Evolutionary conservation across 2,888 invertebrate genomes (phyloP), one percentile per base, ranked within the genome.

Genomic region (Catocala nupta): DNA sequence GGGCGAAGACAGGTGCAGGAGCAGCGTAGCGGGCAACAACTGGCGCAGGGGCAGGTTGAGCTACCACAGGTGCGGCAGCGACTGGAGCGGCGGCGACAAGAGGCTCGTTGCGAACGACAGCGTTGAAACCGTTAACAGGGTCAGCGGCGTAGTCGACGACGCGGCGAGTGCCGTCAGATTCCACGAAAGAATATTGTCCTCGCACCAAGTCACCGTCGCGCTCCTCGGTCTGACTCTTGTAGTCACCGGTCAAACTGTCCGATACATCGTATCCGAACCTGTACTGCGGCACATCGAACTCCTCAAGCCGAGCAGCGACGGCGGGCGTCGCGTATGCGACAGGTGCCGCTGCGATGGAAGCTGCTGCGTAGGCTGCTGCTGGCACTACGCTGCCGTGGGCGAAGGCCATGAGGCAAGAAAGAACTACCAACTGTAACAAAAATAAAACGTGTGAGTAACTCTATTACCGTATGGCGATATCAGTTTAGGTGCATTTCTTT

Each of bases 201-300:
- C 85, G 88, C 4, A 95, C 95, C 42, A 95, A 78, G 68, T 95
- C 95, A 57, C 95, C 95, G 59, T 92, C 90, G 67, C 95, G 89
- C 60, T 92, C 89, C 71, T 95, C 95, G 7, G 81, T 83, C 68
- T 90, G 92, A 70, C 87, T 90, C 78, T 92, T 92, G 81, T 87
- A 89, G 76, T 92, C 92, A 1, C 92, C 92, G 55, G 92, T 91
- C 44, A 90, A 82, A 3, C 89, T 77, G 66, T 93, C 92, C 0
- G 88, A 88, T 13, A 93, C 92, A 55, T 89, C 81, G 70, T 92
- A 93, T 43, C 89, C 91, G 70, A 88, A 92, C 52, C 82, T 83
- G 86, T 96, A 96, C 81, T 95, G 95, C 0, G 96, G 96, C 57
- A 92, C 85, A 0, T 95, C 95, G 77, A 94, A 94, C 63, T 95